A percentile compares a stretch with the other conserved stretches of the same genome.
Conservation (phyloP, 2,113 vertebrate genomes). For the Zosterops borbonicus region DNA sequence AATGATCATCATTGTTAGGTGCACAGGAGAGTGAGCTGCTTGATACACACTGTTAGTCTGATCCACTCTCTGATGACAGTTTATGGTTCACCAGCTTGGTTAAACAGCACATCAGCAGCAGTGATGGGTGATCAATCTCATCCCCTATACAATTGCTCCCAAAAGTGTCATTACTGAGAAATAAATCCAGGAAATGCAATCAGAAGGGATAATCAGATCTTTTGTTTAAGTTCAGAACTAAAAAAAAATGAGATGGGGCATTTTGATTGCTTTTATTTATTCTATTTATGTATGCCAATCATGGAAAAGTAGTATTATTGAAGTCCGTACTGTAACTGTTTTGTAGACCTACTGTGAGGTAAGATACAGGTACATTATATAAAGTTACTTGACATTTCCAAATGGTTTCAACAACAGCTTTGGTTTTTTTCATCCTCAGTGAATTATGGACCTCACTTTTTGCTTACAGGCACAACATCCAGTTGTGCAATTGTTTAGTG, state of each 20-base stretch:
- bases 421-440: neutral
- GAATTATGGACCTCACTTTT: neutral
- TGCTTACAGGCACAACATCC: neutral
- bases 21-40: slow-evolving; percentile 40
- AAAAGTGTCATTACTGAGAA: slow-evolving; percentile 70
- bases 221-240: slow-evolving; percentile 2
- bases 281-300: neutral
- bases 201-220: slow-evolving; percentile 46
- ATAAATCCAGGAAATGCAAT: slow-evolving; percentile 68
- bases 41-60: slow-evolving; percentile 73
- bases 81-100: slow-evolving; percentile 75
- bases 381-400: neutral
- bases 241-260: neutral
- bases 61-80: slow-evolving; percentile 73
- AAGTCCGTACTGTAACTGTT: neutral
- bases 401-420: neutral
- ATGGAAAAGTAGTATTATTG: neutral
- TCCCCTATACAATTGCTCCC: slow-evolving; percentile 73
- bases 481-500: neutral
- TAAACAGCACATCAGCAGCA: slow-evolving; percentile 76
- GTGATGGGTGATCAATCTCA: slow-evolving; percentile 79
- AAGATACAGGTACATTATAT: neutral
- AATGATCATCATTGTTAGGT: slow-evolving; percentile 63
- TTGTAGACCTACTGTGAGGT: neutral
- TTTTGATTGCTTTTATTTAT: neutral